A percentile compares a stretch with the other conserved stretches of the same genome.
phyloP scores from a whole-genome alignment of 2,888 invertebrate genomes.

The Malthinus seriepunctatus region DNA sequence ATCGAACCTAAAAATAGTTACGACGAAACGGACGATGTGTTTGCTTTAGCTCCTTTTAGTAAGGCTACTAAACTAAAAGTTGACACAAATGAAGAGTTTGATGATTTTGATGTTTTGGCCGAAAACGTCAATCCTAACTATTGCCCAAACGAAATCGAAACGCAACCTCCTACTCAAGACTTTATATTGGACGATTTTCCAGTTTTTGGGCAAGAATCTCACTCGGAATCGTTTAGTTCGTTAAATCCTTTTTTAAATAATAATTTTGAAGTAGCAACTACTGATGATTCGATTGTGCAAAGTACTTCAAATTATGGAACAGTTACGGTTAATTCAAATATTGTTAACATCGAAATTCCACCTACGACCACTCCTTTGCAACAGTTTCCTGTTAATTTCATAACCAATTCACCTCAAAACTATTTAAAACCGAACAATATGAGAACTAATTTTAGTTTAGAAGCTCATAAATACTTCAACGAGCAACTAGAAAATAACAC shows the following conservation, averaged over 20 bases:
- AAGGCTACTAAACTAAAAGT: slow-evolving; percentile 31
- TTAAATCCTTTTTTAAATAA: slow-evolving; percentile 48
- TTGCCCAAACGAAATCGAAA: slow-evolving; percentile 12
- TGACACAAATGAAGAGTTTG: neutral
- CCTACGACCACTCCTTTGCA: slow-evolving; percentile 8
- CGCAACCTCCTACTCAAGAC: neutral
- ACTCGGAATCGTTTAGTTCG: slow-evolving; percentile 6
- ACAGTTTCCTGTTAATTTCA: slow-evolving; percentile 18
- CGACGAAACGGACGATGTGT: slow-evolving; percentile 64
- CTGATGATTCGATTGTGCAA: slow-evolving; percentile 17
- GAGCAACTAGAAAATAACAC: slow-evolving; percentile 11
- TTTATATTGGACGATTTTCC: slow-evolving; percentile 1
- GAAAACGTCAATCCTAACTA: slow-evolving; percentile 21
- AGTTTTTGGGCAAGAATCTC: slow-evolving; percentile 6
- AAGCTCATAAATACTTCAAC: slow-evolving; percentile 19
- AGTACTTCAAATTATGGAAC: slow-evolving; percentile 44
- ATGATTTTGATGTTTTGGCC: slow-evolving; percentile 2
- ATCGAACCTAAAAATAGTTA: slow-evolving; percentile 49
- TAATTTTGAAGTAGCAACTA: slow-evolving; percentile 31
- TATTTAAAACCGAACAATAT: slow-evolving; percentile 31
- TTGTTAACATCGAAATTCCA: slow-evolving; percentile 41
- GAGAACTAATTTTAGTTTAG: slow-evolving; percentile 9
- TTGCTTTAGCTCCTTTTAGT: slow-evolving; percentile 70
- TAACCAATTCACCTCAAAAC: slow-evolving; percentile 38
- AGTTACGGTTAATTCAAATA: slow-evolving; percentile 46